Percentiles rank a stretch among this genome's conserved stretches.
Evolutionary conservation across 2,888 invertebrate species (phyloP).

Genomic region (Acleris emargana): DNA sequence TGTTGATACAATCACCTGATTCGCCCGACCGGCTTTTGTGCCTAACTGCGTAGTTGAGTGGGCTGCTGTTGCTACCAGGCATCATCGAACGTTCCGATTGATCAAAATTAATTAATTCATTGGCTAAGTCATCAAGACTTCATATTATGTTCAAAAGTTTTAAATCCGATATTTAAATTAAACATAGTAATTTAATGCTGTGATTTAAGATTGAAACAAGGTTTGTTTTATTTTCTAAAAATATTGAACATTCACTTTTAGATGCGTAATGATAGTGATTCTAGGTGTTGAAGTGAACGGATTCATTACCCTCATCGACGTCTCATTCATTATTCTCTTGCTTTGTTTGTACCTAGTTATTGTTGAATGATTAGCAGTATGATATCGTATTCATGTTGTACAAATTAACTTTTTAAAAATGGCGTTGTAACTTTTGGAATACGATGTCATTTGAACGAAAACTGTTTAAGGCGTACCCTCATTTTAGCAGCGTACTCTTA

Average conservation of each 20-base stretch:
- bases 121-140: no score
- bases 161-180: not conserved
- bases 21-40: slow-evolving; percentile 47
- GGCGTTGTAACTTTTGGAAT: not conserved
- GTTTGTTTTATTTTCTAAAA: no score
- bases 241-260: no score
- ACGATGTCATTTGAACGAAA: not conserved
- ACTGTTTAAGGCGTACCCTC: not conserved
- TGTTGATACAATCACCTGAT: slow-evolving; percentile 38
- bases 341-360: not conserved
- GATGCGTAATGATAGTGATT: no score
- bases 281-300: not conserved
- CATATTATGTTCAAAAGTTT: not conserved
- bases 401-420: not conserved
- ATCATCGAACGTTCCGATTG: slow-evolving; percentile 18
- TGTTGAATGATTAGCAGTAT: not conserved
- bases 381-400: not conserved
- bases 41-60: slow-evolving; percentile 50
- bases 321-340: not conserved
- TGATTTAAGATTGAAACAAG: not conserved
- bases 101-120: slow-evolving; percentile 11
- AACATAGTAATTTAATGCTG: not conserved
- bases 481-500: not conserved
- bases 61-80: slow-evolving; percentile 40
- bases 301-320: not conserved